Conservation (phyloP, 2,113 vertebrate genomes). For the Barbus barbus region DNA sequence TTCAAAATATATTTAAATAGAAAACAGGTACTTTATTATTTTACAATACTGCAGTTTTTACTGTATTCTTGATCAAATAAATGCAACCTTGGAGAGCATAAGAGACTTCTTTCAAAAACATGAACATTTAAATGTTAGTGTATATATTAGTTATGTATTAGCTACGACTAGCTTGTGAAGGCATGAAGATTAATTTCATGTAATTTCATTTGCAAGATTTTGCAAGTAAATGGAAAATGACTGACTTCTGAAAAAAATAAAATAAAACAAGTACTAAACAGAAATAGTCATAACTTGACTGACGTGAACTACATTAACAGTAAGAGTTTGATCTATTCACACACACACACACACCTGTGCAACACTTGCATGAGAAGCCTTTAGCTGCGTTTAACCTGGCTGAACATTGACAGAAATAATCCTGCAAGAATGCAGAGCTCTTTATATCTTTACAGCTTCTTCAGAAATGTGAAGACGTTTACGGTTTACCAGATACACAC, state of each 20-base stretch:
- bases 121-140: no score
- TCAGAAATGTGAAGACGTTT: neutral
- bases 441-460: neutral
- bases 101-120: no score
- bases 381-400: neutral
- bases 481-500: neutral
- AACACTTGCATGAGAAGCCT: neutral
- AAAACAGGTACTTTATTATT: neutral
- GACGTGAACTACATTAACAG: neutral
- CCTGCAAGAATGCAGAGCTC: neutral
- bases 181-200: no score
- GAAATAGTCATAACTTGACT: neutral
- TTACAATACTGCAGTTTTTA: neutral
- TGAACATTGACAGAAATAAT: conserved; percentile 24
- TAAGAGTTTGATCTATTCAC: neutral
- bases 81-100: neutral
- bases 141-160: neutral
- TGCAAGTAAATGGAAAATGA: no score
- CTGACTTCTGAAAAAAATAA: no score
- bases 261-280: no score
- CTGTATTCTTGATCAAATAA: neutral
- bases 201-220: no score
- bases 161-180: neutral
- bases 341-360: neutral
- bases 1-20: neutral